These are phyloP conservation scores for Biston stratarius DNA, from an alignment of 2,888 invertebrate genomes.

Conservation along the genomic window DNA sequence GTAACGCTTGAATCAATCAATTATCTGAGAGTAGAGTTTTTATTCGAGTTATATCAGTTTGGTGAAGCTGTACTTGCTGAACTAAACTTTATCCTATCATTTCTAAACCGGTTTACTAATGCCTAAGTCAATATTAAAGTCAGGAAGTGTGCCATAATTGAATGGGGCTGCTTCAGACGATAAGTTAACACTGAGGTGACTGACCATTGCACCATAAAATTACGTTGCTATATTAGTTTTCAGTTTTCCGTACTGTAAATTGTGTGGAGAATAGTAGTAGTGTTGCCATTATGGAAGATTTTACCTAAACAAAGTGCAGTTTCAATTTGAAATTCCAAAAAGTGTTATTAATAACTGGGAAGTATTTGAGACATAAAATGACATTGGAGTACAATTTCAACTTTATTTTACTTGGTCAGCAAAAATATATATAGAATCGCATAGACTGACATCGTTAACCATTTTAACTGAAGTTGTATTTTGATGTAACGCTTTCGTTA, in stretches of 20 bases:
- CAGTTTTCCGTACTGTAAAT: conserved; percentile 53
- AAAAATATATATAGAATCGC: too few relatives aligned
- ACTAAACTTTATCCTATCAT: background rate
- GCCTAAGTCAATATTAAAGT: conserved; percentile 1
- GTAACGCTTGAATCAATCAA: too few relatives aligned
- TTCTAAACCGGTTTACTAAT: background rate
- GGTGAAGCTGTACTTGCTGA: background rate
- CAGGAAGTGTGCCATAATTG: conserved; percentile 26
- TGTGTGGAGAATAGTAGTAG: conserved; percentile 36
- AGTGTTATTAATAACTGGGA: too few relatives aligned
- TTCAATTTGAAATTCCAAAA: background rate
- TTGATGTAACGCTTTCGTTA: too few relatives aligned
- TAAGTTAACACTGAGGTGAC: conserved; percentile 7
- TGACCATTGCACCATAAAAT: conserved; percentile 33
- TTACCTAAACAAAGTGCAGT: background rate
- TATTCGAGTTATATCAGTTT: too few relatives aligned
- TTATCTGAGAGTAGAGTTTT: too few relatives aligned
- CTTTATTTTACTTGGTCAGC: too few relatives aligned
- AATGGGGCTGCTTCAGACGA: conserved; percentile 6
- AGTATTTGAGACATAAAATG: too few relatives aligned
- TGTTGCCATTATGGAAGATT: conserved; percentile 19
- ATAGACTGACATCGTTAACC: too few relatives aligned
- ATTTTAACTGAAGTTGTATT: too few relatives aligned
- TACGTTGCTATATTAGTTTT: conserved; percentile 39
- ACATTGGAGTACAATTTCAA: too few relatives aligned